A percentile compares a stretch with the other conserved stretches of the same genome.
phyloP scores from a whole-genome alignment of 2,888 invertebrate genomes.

The Mylabris sibirica region DNA sequence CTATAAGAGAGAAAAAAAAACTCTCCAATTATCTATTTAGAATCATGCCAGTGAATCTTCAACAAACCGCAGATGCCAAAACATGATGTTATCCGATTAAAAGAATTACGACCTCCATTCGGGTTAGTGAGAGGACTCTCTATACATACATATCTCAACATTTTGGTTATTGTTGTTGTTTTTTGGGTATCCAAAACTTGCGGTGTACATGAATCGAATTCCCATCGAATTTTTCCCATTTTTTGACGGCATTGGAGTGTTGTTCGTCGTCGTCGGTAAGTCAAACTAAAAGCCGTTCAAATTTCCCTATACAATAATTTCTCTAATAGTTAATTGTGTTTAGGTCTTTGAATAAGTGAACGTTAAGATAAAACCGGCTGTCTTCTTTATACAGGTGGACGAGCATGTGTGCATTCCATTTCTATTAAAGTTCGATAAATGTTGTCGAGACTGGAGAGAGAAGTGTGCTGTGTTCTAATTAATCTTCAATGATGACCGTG shows the following conservation, averaged over 20 bases:
- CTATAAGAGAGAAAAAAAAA: not conserved
- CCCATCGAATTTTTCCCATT: constrained; percentile 31
- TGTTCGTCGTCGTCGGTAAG: constrained; percentile 12
- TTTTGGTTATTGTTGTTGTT: constrained; percentile 2
- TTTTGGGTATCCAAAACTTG: not conserved
- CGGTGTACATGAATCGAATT: constrained; percentile 28
- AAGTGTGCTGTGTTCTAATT: constrained; percentile 8
- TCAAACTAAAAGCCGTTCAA: constrained; percentile 20
- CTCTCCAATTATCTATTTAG: constrained; percentile 8
- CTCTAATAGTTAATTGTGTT: not conserved
- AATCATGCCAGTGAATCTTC: constrained; percentile 11
- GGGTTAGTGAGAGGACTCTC: not conserved
- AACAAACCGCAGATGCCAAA: constrained; percentile 13
- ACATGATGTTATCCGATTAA: constrained; percentile 12
- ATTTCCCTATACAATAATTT: constrained; percentile 20
- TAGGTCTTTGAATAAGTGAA: constrained; percentile 28
- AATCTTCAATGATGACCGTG: not conserved
- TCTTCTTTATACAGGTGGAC: constrained; percentile 28
- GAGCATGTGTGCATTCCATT: constrained; percentile 34
- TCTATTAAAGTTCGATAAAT: constrained; percentile 23
- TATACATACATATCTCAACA: not conserved
- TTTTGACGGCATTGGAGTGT: constrained; percentile 33
- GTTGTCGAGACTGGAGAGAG: not conserved
- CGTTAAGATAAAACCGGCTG: constrained; percentile 24
- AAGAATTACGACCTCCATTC: constrained; percentile 7